A percentile compares a stretch with the other conserved stretches of the same genome.
Conservation (phyloP, 64 coral and sea anemone species). For the Montipora foliosa region DNA sequence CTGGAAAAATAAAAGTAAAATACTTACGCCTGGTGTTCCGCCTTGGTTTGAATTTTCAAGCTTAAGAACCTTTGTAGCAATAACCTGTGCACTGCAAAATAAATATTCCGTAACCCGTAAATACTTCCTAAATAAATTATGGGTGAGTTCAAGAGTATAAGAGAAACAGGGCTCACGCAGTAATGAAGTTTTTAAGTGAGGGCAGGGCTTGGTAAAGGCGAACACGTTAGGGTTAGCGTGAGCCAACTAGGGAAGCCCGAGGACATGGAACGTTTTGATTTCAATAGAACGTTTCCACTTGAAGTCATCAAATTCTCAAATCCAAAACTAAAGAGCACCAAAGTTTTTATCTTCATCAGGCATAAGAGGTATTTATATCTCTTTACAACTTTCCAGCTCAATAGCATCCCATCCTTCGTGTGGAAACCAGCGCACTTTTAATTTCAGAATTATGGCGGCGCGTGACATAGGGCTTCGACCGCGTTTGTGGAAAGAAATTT, state of each 20-base stretch:
- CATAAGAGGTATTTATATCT: slow-evolving; percentile 11
- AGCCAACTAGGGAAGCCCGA: too few relatives aligned
- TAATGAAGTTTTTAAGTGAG: too few relatives aligned
- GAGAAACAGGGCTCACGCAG: too few relatives aligned
- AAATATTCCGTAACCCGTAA: not conserved
- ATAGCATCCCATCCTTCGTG: slow-evolving; percentile 9
- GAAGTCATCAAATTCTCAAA: not conserved
- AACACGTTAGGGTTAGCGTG: too few relatives aligned
- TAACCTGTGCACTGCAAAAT: not conserved
- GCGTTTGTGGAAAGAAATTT: not conserved
- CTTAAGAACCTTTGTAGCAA: not conserved
- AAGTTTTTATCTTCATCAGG: not conserved
- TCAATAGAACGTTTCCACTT: not conserved
- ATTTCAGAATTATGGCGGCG: not conserved
- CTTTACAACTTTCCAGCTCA: slow-evolving; percentile 25
- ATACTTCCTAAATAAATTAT: not conserved
- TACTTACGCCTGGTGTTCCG: slow-evolving; percentile 1
- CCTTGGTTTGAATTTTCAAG: slow-evolving; percentile 2
- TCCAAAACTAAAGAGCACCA: not conserved
- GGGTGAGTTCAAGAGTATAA: too few relatives aligned
- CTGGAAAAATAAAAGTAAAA: not conserved
- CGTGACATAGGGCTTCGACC: not conserved
- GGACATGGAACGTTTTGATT: too few relatives aligned
- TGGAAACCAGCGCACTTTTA: not conserved
- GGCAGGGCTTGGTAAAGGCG: too few relatives aligned